Conservation (phyloP, 2,797 vertebrate species). For the Mormyrops attenuatus region DNA sequence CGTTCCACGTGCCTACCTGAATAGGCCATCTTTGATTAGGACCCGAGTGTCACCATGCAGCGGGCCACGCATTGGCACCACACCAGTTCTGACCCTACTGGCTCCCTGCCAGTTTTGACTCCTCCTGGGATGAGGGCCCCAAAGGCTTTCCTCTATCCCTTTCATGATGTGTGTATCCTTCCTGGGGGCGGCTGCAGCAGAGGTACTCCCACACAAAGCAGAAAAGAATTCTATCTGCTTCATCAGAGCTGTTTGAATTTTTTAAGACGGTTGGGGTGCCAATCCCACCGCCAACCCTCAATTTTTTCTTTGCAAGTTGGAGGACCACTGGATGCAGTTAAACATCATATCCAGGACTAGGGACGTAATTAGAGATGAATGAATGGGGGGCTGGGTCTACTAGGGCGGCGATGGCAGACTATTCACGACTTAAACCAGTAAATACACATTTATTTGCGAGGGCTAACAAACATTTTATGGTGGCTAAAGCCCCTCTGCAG, state of each 20-base stretch:
- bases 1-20: neutral
- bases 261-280: neutral
- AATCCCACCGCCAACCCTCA: neutral
- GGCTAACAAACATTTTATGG: neutral
- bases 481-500: neutral
- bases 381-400: neutral
- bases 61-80: neutral
- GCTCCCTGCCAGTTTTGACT: too few species aligned
- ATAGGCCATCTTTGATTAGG: neutral
- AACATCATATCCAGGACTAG: neutral
- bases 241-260: neutral
- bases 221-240: neutral
- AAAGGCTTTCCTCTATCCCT: neutral
- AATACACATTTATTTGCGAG: neutral
- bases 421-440: neutral
- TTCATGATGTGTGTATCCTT: neutral
- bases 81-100: neutral
- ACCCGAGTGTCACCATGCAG: neutral
- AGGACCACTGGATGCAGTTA: neutral
- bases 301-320: neutral
- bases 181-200: neutral
- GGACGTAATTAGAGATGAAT: neutral
- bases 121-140: neutral
- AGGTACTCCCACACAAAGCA: neutral
- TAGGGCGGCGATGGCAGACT: neutral